Percentiles rank a stretch among this genome's conserved stretches.
Conservation (phyloP, 2,113 vertebrate species). For the Heptranchias perlo region DNA sequence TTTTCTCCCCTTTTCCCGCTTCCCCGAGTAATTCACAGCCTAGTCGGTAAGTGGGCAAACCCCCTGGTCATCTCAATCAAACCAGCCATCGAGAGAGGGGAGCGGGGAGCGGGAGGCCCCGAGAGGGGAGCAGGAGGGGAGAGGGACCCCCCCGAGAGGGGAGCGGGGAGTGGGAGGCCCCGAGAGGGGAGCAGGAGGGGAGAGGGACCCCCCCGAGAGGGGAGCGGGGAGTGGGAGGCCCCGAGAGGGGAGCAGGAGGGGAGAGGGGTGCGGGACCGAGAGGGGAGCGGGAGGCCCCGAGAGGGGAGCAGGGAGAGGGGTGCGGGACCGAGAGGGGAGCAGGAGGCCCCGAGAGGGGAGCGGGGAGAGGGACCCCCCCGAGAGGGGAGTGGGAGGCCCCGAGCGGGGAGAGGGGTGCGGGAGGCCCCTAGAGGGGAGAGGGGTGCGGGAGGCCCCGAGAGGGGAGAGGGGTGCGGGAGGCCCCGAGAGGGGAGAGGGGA, state of each 20-base stretch:
- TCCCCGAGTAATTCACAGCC: neutral
- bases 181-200: too few relatives aligned
- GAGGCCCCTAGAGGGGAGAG: too few relatives aligned
- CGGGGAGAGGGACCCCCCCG: neutral
- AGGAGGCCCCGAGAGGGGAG: neutral
- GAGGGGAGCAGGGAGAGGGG: neutral
- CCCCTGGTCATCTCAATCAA: neutral
- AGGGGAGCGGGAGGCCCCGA: neutral
- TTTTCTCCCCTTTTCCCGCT: neutral
- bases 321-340: neutral
- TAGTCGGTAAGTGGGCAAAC: neutral
- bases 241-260: neutral
- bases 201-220: too few relatives aligned
- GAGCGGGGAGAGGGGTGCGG: too few relatives aligned
- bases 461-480: too few relatives aligned
- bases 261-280: neutral
- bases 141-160: too few relatives aligned
- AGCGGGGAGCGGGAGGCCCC: too few relatives aligned
- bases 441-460: too few relatives aligned
- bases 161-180: too few relatives aligned
- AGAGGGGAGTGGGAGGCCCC: neutral
- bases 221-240: neutral
- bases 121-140: too few relatives aligned
- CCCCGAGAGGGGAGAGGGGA: too few relatives aligned
- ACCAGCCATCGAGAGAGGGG: too few relatives aligned